A percentile compares a stretch with the other conserved stretches of the same genome.
Evolutionary conservation across 2,113 vertebrate genomes (phyloP).

Genomic region (Apeltes quadracus): DNA sequence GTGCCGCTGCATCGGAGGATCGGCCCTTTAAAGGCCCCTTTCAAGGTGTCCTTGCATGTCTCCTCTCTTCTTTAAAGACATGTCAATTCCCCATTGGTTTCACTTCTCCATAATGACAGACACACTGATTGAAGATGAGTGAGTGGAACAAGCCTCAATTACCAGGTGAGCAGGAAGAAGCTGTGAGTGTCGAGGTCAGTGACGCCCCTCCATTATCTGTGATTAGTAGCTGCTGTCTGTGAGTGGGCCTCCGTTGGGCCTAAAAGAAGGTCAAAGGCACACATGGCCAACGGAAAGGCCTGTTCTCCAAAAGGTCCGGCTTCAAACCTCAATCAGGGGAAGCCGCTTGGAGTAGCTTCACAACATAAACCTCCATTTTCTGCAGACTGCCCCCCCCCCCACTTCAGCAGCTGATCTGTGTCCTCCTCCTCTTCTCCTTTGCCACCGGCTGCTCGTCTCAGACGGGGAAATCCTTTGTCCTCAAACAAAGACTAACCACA

Average conservation of each 20-base stretch:
- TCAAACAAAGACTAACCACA: conserved; percentile 61
- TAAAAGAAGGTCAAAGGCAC: no score
- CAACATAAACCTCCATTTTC: conserved; percentile 1
- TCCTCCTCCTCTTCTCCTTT: conserved; percentile 46
- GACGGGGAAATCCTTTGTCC: conserved; percentile 71
- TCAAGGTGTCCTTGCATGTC: no score
- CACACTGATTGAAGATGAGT: conserved; percentile 14
- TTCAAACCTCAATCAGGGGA: not conserved
- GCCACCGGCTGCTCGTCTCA: conserved; percentile 60
- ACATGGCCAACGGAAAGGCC: not conserved
- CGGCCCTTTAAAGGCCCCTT: not conserved
- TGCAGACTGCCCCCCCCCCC: not conserved
- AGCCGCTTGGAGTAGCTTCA: not conserved
- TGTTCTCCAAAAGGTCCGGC: not conserved
- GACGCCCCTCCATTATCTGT: not conserved
- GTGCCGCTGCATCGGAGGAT: not conserved
- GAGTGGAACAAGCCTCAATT: conserved; percentile 22
- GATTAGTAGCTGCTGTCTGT: not conserved
- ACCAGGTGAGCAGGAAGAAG: not conserved
- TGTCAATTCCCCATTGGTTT: conserved; percentile 9
- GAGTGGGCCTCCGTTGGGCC: not conserved
- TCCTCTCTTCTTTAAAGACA: not conserved
- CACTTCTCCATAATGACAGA: conserved; percentile 26
- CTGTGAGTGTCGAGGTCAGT: conserved; percentile 6
- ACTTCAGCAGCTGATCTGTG: conserved; percentile 40